phyloP scores from a whole-genome alignment of 1,140 invertebrate genomes.

The Aradophagus sp. region DNA sequence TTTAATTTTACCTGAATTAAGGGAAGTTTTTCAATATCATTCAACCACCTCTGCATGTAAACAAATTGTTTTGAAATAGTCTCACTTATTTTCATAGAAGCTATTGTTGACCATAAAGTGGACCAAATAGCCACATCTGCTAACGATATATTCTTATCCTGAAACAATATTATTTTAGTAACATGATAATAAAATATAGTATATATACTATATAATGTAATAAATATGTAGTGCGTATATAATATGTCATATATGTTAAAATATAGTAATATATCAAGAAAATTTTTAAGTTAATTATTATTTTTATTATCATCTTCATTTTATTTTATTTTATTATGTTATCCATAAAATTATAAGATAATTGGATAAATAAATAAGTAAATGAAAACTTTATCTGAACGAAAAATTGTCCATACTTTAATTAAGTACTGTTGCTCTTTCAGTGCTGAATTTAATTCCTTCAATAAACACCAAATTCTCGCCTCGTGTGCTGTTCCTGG shows the following conservation, averaged over 20 bases:
- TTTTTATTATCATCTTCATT: no score
- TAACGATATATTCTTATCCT: conserved; percentile 72
- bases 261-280: no score
- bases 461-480: conserved; percentile 65
- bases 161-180: no score
- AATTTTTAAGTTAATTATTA: no score
- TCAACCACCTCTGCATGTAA: conserved; percentile 74
- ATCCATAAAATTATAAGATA: no score
- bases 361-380: no score
- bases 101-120: conserved; percentile 78
- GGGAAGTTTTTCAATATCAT: conserved; percentile 72
- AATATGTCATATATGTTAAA: no score
- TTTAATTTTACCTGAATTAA: conserved; percentile 74
- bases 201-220: no score
- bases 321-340: no score
- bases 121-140: conserved; percentile 81
- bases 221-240: no score
- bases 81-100: conserved; percentile 68
- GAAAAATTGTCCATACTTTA: conserved; percentile 61
- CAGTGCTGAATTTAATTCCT: conserved; percentile 63
- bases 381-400: no score
- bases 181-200: no score
- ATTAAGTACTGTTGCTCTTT: conserved; percentile 71
- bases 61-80: conserved; percentile 71
- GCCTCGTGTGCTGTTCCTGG: conserved; percentile 62